Conservation (phyloP, 2,113 vertebrate genomes). For the Gopherus evgoodei region DNA sequence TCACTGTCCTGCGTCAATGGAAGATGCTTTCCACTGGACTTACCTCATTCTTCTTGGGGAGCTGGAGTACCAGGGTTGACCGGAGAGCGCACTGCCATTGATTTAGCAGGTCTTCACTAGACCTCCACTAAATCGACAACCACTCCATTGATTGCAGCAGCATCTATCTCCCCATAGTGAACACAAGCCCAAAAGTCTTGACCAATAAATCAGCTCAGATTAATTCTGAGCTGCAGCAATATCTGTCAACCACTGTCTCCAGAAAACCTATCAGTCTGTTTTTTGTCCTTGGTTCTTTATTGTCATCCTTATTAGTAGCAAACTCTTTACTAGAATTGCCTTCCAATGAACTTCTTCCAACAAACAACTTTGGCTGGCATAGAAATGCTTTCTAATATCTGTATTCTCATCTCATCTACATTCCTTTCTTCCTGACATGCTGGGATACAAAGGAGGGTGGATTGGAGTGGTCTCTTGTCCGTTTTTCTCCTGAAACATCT, state of each 20-base stretch:
- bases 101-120: too few species aligned
- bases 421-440: not conserved
- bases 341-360: constrained; percentile 35
- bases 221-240: not conserved
- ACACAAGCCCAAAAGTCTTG: not conserved
- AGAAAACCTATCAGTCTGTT: constrained; percentile 48
- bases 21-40: too few species aligned
- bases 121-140: too few species aligned
- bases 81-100: too few species aligned
- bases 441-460: not conserved
- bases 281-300: constrained; percentile 25
- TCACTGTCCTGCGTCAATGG: too few species aligned
- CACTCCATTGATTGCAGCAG: too few species aligned
- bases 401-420: constrained; percentile 20
- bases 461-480: not conserved
- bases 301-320: constrained; percentile 46
- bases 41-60: too few species aligned
- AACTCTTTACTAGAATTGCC: not conserved
- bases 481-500: rapidly evolving
- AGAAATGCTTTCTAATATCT: constrained; percentile 29
- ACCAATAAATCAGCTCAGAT: not conserved
- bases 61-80: too few species aligned
- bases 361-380: constrained; percentile 28
- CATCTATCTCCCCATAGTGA: too few species aligned
- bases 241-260: constrained; percentile 59